Conservation (phyloP, 92 coral and sea anemone species). For the Montipora capitata region DNA sequence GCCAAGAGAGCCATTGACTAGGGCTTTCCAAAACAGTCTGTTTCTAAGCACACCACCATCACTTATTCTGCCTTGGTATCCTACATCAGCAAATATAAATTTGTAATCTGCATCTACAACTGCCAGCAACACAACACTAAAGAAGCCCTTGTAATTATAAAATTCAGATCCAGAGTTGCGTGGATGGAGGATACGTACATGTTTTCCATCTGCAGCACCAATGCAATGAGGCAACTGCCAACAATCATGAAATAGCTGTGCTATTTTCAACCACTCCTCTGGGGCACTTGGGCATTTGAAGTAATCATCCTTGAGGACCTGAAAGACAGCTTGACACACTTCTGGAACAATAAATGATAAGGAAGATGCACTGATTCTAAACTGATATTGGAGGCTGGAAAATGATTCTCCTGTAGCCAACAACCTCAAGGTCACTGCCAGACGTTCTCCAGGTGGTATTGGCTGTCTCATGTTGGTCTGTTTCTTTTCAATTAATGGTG, state of each 20-base stretch:
- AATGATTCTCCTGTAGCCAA: constrained; percentile 73
- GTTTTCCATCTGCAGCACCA: too few relatives aligned
- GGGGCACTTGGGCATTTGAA: constrained; percentile 53
- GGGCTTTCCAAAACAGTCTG: constrained; percentile 43
- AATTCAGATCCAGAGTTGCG: too few relatives aligned
- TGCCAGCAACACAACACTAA: too few relatives aligned
- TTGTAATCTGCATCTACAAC: too few relatives aligned
- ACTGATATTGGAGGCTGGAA: constrained; percentile 72
- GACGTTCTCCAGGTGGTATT: constrained; percentile 69
- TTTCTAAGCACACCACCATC: constrained; percentile 75
- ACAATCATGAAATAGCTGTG: not conserved
- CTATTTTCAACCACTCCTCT: constrained; percentile 58
- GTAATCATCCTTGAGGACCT: constrained; percentile 30
- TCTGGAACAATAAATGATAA: constrained; percentile 60
- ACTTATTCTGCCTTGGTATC: too few relatives aligned
- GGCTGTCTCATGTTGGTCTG: constrained; percentile 34
- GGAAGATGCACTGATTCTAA: constrained; percentile 58
- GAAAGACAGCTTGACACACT: constrained; percentile 60
- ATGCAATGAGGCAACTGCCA: constrained; percentile 81
- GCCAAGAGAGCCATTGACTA: constrained; percentile 15
- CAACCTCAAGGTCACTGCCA: constrained; percentile 61
- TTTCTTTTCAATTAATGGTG: constrained; percentile 3
- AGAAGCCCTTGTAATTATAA: too few relatives aligned
- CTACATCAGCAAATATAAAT: too few relatives aligned
- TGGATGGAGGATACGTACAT: too few relatives aligned